These are phyloP conservation scores for Drosophila phalerata DNA, from an alignment of 2,888 invertebrate genomes.

Conservation along the genomic window DNA sequence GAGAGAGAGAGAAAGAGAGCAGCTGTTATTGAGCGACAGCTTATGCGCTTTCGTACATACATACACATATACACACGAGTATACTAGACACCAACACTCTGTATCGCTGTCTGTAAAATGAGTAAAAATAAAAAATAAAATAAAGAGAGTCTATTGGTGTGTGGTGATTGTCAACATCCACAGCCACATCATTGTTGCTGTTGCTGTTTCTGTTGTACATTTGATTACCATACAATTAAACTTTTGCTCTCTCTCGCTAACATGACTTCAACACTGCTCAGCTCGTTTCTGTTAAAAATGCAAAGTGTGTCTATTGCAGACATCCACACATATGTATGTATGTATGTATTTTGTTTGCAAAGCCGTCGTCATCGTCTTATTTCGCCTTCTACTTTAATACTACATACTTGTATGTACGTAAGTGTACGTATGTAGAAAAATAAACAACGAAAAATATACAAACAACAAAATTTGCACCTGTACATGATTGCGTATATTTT, in stretches of 20 bases:
- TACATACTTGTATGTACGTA: background rate
- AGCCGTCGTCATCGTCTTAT: background rate
- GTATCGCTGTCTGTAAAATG: slow-evolving; percentile 12
- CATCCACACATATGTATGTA: too few relatives aligned
- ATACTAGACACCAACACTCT: slow-evolving; percentile 2
- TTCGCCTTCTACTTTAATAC: background rate
- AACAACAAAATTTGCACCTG: background rate
- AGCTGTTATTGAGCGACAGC: slow-evolving; percentile 26
- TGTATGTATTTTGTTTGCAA: background rate
- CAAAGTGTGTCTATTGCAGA: slow-evolving; percentile 12
- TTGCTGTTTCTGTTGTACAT: slow-evolving; percentile 31
- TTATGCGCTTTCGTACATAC: slow-evolving; percentile 2
- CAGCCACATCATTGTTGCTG: slow-evolving; percentile 27
- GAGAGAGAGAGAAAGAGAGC: slow-evolving; percentile 30
- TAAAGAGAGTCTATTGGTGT: slow-evolving; percentile 24
- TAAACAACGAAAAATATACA: background rate
- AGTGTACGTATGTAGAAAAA: background rate
- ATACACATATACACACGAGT: background rate
- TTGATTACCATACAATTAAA: slow-evolving; percentile 36
- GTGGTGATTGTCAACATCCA: slow-evolving; percentile 38
- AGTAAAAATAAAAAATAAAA: slow-evolving; percentile 10
- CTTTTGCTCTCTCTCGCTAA: slow-evolving; percentile 33
- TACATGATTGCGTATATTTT: background rate
- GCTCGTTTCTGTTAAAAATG: slow-evolving; percentile 8
- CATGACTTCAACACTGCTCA: slow-evolving; percentile 6